Evolutionary conservation across 2,888 invertebrate species (phyloP), one percentile per base, ranked within the genome.

Genomic region (Chrysolina oricalcia): DNA sequence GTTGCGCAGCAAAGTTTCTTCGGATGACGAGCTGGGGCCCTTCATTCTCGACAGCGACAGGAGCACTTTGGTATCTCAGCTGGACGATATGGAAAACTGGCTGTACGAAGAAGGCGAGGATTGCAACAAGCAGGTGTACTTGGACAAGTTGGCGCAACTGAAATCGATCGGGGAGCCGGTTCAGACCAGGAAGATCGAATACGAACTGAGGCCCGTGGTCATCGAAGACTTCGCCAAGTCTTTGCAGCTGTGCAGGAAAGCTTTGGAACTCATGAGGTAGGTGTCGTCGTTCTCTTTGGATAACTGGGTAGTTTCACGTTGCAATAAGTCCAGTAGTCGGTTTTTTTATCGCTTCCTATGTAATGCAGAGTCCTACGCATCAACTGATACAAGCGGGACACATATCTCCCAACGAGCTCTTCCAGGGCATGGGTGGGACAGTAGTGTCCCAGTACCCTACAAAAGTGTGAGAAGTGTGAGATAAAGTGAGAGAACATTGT

Each of bases 81-180:
- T 99, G 46, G 96, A 95, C 84, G 92, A 94, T 21, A 94, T 97
- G 83, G 99, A 99, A 89, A 94, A 95, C 87, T 99, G 99, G 99
- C 90, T 99, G 19, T 99, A 99, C 86, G 98, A 98, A 85, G 96
- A 96, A 75, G 99, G 99, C 4, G 98, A 98, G 88, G 96, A 98
- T 86, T 96, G 98, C 87, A 94, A 94, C 81, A 83, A 81, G 75
- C 93, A 94, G 85, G 91, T 93, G 46, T 94, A 94, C 86, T 91
- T 91, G 77, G 92, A 91, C 82, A 93, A 93, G 85, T 86, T 94
- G 76, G 85, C 89, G 0, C 91, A 91, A 74, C 87, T 93, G 81
- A 91, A 95, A 90, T 92, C 92, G 78, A 92, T 94, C 88, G 98
- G 98, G 11, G 97, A 98, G 86, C 97, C 98, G 0, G 95, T 98